Base-by-base conservation (phyloP, 2,888 invertebrate genomes). In the Heliconius charithonia region DNA sequence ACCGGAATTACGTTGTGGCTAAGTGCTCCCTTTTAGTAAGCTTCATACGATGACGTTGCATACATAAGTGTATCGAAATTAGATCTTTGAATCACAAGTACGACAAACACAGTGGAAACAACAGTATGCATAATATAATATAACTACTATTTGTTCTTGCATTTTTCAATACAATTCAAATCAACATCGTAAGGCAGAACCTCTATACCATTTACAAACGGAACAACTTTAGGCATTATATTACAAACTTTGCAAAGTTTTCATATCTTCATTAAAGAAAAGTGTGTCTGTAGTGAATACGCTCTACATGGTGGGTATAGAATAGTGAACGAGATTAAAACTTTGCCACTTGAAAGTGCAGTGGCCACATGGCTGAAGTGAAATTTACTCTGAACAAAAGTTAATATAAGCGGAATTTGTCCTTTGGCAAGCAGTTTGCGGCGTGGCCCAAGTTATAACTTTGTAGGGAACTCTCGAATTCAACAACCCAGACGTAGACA, bases 391-490 rank as follows among this genome's bases (percentile, higher is more conserved):
- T 83, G 87, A 90, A 89, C 90, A 93, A 93, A 94, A 94, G 93
- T 93, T 94, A 93, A 94, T 93, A 93, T 92, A 93, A 93, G 91
- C 92, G 89, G 92, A 93, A 93, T 93, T 93, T 91, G 92, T 93
- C 90, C 89, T 90, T 90, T 88, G 89, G 92, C 88, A 83, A 86
- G 89, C 89, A 90, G 91, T 91, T 90, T 89, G 90, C 86, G 87
- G 89, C 85, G 79, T 85, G 85, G 85, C 84, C 87, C 84, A 83
- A 85, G 88, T 92, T 90, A 85, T 83, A 86, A 87, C 87, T 88
- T 87, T 84, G 83, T 81, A 82, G 84, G 83, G 84, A 87, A 88
- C 89, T 87, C 88, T 89, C 84, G 80, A 82, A 85, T 86, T 78
- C 62, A 80, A 78, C 84, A 85, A 84, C 83, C 76, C 83, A 82